These are phyloP conservation scores for Hyposoter dolosus DNA, from an alignment of 2,888 invertebrate genomes.

Conservation along the genomic window DNA sequence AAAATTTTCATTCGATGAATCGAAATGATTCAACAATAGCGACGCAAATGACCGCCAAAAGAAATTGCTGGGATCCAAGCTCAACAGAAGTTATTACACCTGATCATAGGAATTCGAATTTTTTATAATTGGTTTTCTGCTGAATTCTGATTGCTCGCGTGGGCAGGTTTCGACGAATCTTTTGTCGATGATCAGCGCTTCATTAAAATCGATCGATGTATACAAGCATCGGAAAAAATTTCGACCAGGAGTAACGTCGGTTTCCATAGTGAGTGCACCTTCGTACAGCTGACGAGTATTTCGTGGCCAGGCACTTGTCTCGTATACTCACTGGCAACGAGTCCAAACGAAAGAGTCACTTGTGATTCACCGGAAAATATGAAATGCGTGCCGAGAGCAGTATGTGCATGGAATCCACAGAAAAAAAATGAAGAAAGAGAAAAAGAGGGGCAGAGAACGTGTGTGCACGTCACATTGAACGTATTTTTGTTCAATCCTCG, in stretches of 20 bases:
- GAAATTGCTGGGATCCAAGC: neutral
- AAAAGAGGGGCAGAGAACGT: neutral
- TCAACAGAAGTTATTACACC: neutral
- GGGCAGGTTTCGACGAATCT: neutral
- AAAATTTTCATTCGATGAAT: neutral
- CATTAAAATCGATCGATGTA: neutral
- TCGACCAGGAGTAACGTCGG: neutral
- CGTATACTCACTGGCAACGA: slow-evolving; percentile 20
- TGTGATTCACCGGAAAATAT: slow-evolving; percentile 65
- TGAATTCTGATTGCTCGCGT: neutral
- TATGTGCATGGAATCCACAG: slow-evolving; percentile 15
- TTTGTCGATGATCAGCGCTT: neutral
- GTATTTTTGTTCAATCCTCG: slow-evolving; percentile 38
- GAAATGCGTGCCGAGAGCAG: slow-evolving; percentile 51
- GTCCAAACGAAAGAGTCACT: slow-evolving; percentile 29
- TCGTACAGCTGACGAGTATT: slow-evolving; percentile 4
- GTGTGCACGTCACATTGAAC: slow-evolving; percentile 33
- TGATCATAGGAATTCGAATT: neutral
- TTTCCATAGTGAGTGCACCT: slow-evolving; percentile 20
- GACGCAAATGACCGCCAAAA: neutral
- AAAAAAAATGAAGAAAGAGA: slow-evolving; percentile 3
- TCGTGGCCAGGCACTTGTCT: slow-evolving; percentile 15
- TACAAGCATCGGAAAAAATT: neutral
- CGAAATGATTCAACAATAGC: neutral
- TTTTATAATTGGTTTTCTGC: neutral